Conservation (phyloP, 1,140 invertebrate species). For the Sweltsa coloradensis region DNA sequence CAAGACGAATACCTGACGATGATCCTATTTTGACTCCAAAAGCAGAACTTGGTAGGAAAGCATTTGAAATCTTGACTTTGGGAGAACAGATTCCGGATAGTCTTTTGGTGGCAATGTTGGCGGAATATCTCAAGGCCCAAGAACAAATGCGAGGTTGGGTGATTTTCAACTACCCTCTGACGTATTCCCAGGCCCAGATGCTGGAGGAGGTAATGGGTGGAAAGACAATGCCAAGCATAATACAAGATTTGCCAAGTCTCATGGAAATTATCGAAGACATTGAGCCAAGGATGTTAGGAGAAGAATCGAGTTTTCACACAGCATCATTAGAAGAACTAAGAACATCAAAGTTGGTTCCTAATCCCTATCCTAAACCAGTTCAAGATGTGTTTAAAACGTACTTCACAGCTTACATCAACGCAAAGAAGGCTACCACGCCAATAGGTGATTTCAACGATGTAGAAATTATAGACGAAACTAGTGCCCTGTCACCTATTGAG, state of each 20-base stretch:
- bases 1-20: slow-evolving; percentile 40
- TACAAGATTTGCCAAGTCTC: no score
- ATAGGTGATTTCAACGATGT: slow-evolving; percentile 28
- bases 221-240: slow-evolving; percentile 16
- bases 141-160: slow-evolving; percentile 39
- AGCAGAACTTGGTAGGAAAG: slow-evolving; percentile 40
- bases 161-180: slow-evolving; percentile 45
- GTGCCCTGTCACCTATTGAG: slow-evolving; percentile 35
- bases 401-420: slow-evolving; percentile 38
- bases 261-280: slow-evolving; percentile 31
- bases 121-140: slow-evolving; percentile 42
- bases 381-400: slow-evolving; percentile 33
- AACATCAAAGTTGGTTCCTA: slow-evolving; percentile 31
- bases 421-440: slow-evolving; percentile 32
- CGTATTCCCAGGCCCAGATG: slow-evolving; percentile 37
- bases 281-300: slow-evolving; percentile 28
- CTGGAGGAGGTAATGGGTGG: slow-evolving; percentile 39
- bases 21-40: slow-evolving; percentile 32
- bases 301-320: slow-evolving; percentile 26
- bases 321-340: slow-evolving; percentile 22
- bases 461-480: slow-evolving; percentile 27
- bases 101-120: slow-evolving; percentile 37
- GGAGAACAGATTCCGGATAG: slow-evolving; percentile 39
- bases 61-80: slow-evolving; percentile 34
- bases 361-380: slow-evolving; percentile 27